Conservation (phyloP, 2,113 vertebrate genomes). For the Triplophysa tibetana region DNA sequence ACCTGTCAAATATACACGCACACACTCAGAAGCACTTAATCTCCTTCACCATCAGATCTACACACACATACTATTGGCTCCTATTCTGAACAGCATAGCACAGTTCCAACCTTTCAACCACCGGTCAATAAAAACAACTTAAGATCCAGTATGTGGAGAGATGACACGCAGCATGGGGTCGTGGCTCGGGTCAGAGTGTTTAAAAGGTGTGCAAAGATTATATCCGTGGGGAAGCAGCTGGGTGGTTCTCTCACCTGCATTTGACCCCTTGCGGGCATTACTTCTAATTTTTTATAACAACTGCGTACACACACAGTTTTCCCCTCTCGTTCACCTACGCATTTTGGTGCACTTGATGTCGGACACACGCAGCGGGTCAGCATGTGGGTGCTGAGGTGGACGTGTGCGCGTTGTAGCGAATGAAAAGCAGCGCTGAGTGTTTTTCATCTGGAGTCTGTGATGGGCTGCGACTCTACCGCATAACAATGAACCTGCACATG, state of each 20-base stretch:
- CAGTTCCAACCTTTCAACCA: slow-evolving; percentile 17
- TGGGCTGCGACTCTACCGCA: background rate
- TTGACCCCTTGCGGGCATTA: slow-evolving; percentile 10
- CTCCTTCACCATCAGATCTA: slow-evolving; percentile 12
- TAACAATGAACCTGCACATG: slow-evolving; percentile 1
- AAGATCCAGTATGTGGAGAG: slow-evolving; percentile 4
- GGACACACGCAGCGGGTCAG: background rate
- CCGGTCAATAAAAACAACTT: slow-evolving; percentile 37
- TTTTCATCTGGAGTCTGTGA: background rate
- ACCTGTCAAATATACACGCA: slow-evolving; percentile 20
- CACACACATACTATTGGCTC: background rate
- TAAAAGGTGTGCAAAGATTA: background rate
- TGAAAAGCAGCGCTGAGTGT: background rate
- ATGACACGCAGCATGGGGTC: slow-evolving; percentile 9
- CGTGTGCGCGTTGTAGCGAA: background rate
- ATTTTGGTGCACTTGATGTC: background rate
- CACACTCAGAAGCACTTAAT: background rate
- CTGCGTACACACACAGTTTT: background rate
- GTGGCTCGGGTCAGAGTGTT: background rate
- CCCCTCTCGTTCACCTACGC: background rate
- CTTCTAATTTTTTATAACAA: slow-evolving; percentile 19
- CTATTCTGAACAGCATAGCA: slow-evolving; percentile 17
- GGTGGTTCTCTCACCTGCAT: slow-evolving; percentile 33
- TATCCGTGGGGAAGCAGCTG: slow-evolving; percentile 8
- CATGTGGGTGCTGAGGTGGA: slow-evolving; percentile 3